These are phyloP conservation scores for Pseudochirops corinnae DNA, from an alignment of 2,797 vertebrate genomes.

Conservation along the genomic window DNA sequence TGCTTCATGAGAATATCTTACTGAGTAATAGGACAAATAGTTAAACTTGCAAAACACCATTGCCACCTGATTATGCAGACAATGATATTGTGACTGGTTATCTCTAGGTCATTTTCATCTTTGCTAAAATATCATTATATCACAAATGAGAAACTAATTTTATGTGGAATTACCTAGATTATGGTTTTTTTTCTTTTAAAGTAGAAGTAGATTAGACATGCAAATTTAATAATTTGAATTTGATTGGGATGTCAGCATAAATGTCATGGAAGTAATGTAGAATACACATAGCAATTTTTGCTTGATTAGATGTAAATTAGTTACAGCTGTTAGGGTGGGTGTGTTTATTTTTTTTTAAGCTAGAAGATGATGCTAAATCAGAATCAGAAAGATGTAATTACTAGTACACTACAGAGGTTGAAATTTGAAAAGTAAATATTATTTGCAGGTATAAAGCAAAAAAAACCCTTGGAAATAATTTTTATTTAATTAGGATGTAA, in stretches of 20 bases:
- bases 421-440: conserved; percentile 40
- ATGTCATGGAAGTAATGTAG: conserved; percentile 75
- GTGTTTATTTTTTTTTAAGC: conserved; percentile 61
- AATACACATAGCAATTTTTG: conserved; percentile 67
- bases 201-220: conserved; percentile 69
- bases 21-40: conserved; percentile 26
- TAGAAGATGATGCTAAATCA: conserved; percentile 51
- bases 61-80: conserved; percentile 56
- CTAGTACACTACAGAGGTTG: conserved; percentile 13
- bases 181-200: conserved; percentile 56
- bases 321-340: conserved; percentile 59
- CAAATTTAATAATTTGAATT: conserved; percentile 77
- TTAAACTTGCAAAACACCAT: conserved; percentile 2
- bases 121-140: conserved; percentile 55
- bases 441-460: conserved; percentile 38
- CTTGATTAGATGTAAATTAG: conserved; percentile 74
- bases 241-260: conserved; percentile 80
- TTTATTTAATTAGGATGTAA: conserved; percentile 20
- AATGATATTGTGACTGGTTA: conserved; percentile 4
- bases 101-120: conserved; percentile 59
- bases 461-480: conserved; percentile 23
- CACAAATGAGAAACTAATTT: conserved; percentile 66
- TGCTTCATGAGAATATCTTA: conserved; percentile 29
- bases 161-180: conserved; percentile 62
- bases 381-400: conserved; percentile 54